Conservation (phyloP, 2,888 invertebrate genomes). For the Omphaloscelis lunosa region DNA sequence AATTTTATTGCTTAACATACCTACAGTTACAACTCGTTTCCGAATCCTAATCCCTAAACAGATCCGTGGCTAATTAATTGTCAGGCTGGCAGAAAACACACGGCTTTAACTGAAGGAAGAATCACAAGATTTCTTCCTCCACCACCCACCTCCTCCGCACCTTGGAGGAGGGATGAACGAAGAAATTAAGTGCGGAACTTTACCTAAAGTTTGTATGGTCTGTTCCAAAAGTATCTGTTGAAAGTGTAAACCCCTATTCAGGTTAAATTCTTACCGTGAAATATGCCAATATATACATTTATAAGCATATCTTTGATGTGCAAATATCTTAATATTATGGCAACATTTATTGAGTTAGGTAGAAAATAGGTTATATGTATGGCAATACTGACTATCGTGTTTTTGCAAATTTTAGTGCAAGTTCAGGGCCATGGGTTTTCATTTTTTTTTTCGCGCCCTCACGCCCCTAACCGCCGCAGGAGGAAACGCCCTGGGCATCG, state of each 20-base stretch:
- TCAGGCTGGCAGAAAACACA: not conserved
- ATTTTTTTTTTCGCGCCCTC: too few species aligned
- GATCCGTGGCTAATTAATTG: not conserved
- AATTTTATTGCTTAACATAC: not conserved
- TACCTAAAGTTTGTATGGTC: not conserved
- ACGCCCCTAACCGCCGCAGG: too few species aligned
- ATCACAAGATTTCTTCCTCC: not conserved
- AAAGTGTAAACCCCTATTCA: not conserved
- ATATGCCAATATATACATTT: too few species aligned
- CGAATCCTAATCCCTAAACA: not conserved
- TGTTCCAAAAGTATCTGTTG: not conserved
- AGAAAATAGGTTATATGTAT: too few species aligned
- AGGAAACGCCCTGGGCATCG: too few species aligned
- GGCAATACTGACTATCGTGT: too few species aligned
- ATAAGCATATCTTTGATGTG: too few species aligned
- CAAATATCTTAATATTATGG: too few species aligned
- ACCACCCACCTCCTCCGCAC: not conserved
- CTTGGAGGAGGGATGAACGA: not conserved
- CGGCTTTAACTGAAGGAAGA: not conserved
- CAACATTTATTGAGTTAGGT: too few species aligned
- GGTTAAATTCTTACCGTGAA: too few species aligned
- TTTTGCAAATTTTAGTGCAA: too few species aligned
- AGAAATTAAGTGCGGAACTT: not conserved
- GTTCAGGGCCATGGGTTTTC: too few species aligned
- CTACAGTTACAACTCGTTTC: not conserved